Percentiles rank a stretch among this genome's conserved stretches.
phyloP scores from a whole-genome alignment of 2,888 invertebrate genomes.

The Zaprionus bogoriensis region DNA sequence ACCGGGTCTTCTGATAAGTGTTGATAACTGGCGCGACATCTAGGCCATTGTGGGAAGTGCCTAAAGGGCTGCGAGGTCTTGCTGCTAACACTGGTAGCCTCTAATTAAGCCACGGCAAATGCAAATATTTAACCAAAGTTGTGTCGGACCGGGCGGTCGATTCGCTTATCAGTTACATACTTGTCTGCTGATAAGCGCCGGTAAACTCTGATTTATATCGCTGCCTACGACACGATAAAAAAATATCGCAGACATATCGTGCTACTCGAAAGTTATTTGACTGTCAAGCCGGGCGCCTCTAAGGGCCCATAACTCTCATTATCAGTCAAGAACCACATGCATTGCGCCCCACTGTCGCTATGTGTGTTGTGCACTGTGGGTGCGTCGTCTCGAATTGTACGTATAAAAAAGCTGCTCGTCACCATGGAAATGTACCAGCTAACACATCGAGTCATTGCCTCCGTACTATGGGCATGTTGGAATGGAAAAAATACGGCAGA shows the following conservation, averaged over 20 bases:
- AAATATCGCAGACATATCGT: conserved; percentile 32
- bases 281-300: conserved; percentile 38
- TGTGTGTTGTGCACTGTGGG: background rate
- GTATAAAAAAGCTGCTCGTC: conserved; percentile 7
- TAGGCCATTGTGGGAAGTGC: conserved; percentile 40
- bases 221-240: conserved; percentile 18
- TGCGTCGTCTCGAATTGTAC: conserved; percentile 12
- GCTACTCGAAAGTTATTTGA: conserved; percentile 42
- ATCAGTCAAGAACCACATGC: conserved; percentile 29
- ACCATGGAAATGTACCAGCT: conserved; percentile 34
- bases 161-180: conserved; percentile 33
- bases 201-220: conserved; percentile 25
- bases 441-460: conserved; percentile 11
- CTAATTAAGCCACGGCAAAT: conserved; percentile 16
- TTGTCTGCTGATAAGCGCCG: conserved; percentile 40
- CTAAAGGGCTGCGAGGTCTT: conserved; percentile 22
- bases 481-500: background rate
- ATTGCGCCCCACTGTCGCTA: conserved; percentile 1
- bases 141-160: background rate
- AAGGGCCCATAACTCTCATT: conserved; percentile 13
- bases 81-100: conserved; percentile 30
- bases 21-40: conserved; percentile 28
- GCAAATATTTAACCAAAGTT: conserved; percentile 52
- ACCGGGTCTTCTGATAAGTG: background rate
- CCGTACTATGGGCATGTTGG: background rate